Base-by-base conservation (phyloP, 2,888 invertebrate species). In the Flexamia atlantica region DNA sequence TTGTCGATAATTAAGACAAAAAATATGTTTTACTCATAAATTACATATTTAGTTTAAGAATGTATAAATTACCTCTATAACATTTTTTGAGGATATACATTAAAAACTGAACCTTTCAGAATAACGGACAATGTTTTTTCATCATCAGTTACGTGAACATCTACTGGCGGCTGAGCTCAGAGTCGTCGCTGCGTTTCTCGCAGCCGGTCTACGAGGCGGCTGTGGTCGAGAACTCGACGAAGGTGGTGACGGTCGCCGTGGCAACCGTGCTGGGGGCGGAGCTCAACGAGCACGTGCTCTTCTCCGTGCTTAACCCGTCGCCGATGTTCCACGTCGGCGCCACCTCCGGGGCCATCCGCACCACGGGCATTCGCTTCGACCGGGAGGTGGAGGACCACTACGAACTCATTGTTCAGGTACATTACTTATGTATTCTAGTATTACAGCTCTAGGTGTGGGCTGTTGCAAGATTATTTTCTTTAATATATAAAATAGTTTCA, bases 301-400 rank as follows among this genome's bases (percentile, higher is more conserved):
- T 97, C 90, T 91, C 92, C 83, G 96, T 98, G 84, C 91, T 98
- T 46, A 98, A 98, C 91, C 97, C 97, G 0, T 94, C 94, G 0
- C 94, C 94, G 81, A 94, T 95, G 90, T 98, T 99, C 90, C 93
- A 93, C 88, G 96, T 99, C 88, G 97, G 97, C 1, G 89, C 91
- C 23, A 98, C 98, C 25, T 98, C 98, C 14, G 99, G 99, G 40
- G 97, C 97, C 0, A 94, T 98, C 84, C 93, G 95, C 88, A 97
- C 96, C 7, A 95, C 95, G 1, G 98, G 97, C 0, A 89, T 92
- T 86, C 92, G 95, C 85, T 95, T 99, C 90, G 99, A 99, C 91
- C 92, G 99, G 84, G 99, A 99, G 92, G 88, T 90, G 83, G 93
- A 95, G 88, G 95, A 95, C 88, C 91, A 94, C 85, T 97, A 98